phyloP scores from a whole-genome alignment of 2,113 vertebrate genomes.

The Eulacestoma nigropectus region DNA sequence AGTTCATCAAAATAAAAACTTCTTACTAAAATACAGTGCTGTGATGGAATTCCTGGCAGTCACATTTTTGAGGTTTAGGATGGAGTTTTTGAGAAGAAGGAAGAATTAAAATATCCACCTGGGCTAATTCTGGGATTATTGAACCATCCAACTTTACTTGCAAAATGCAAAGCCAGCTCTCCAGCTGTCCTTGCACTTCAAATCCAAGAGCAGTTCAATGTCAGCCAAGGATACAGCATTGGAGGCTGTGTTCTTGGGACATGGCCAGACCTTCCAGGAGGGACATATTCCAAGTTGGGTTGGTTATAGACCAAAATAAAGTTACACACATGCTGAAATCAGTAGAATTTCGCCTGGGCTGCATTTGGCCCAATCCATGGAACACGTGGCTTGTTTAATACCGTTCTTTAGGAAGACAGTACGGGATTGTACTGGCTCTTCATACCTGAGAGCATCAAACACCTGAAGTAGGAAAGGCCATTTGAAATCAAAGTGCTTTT shows the following conservation, averaged over 20 bases:
- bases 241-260: background rate
- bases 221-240: background rate
- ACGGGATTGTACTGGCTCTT: background rate
- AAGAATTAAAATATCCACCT: background rate
- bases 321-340: background rate
- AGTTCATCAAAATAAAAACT: background rate
- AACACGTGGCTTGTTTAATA: background rate
- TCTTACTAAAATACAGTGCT: background rate
- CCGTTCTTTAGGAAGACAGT: background rate
- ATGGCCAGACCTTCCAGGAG: background rate
- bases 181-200: background rate
- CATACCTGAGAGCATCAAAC: background rate
- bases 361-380: background rate
- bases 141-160: background rate
- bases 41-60: background rate
- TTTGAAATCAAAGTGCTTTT: background rate
- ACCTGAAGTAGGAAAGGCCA: background rate
- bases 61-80: background rate
- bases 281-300: background rate
- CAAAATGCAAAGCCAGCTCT: background rate
- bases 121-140: background rate
- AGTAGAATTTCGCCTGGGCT: background rate
- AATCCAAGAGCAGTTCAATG: background rate
- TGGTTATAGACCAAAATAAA: background rate
- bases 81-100: background rate